Percentiles rank a stretch among this genome's conserved stretches.
Conservation (phyloP, 2,113 vertebrate genomes). For the Tyrannus savana region DNA sequence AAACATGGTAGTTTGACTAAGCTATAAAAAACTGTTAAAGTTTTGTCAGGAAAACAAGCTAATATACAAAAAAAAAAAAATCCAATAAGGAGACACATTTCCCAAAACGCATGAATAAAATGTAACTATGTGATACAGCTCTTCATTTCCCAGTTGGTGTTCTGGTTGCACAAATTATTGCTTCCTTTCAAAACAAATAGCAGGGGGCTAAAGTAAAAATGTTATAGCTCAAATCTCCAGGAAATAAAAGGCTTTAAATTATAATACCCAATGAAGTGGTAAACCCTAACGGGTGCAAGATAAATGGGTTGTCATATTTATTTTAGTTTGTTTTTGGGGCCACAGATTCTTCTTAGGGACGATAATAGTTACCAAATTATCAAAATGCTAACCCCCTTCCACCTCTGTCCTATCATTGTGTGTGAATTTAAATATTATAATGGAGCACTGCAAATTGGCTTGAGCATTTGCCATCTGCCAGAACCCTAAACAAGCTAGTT, state of each 20-base stretch:
- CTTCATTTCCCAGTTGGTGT: constrained; percentile 74
- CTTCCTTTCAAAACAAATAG: constrained; percentile 84
- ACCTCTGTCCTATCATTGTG: constrained; percentile 76
- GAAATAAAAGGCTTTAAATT: constrained; percentile 87
- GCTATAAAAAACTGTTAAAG: constrained; percentile 20
- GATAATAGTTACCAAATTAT: constrained; percentile 83
- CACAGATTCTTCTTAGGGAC: constrained; percentile 77
- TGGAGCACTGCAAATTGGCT: constrained; percentile 83
- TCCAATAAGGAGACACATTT: constrained; percentile 65
- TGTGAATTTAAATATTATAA: constrained; percentile 83
- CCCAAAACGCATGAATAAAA: constrained; percentile 66
- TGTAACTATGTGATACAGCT: constrained; percentile 72
- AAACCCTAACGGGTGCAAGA: constrained; percentile 82
- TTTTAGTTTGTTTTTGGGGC: constrained; percentile 74
- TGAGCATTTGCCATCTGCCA: constrained; percentile 87
- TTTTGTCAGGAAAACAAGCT: constrained; percentile 49
- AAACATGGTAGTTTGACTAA: neutral
- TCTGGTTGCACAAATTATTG: constrained; percentile 81
- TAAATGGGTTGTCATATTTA: constrained; percentile 83
- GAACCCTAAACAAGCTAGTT: constrained; percentile 87
- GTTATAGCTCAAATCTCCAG: constrained; percentile 81
- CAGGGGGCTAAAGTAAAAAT: constrained; percentile 83
- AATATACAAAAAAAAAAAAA: constrained; percentile 2
- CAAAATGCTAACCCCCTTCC: constrained; percentile 77
- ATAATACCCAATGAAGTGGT: constrained; percentile 87